A percentile compares a stretch with the other conserved stretches of the same genome.
phyloP scores from a whole-genome alignment of 2,797 vertebrate genomes.

The Mormyrus hasselquistii region DNA sequence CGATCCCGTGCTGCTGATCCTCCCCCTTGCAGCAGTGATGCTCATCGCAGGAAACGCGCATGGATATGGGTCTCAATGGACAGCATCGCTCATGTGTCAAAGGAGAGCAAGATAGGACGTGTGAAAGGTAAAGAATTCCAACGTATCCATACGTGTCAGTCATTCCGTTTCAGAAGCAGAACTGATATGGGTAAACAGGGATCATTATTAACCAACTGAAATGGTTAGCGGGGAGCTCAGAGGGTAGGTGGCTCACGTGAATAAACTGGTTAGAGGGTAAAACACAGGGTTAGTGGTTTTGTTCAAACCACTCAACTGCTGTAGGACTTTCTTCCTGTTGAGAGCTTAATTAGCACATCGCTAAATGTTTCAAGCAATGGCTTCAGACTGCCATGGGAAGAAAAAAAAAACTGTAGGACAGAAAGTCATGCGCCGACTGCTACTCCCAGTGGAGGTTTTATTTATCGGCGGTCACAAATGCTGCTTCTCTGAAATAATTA shows the following conservation, averaged over 20 bases:
- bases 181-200: not conserved
- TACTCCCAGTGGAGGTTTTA: not conserved
- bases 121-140: not conserved
- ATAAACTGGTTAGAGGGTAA: not conserved
- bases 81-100: not conserved
- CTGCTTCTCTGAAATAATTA: slow-evolving; percentile 1
- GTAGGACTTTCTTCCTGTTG: not conserved
- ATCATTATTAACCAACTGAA: not conserved
- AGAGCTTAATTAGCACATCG: not conserved
- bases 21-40: not conserved
- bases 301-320: not conserved
- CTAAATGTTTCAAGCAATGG: not conserved
- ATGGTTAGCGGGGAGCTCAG: not conserved
- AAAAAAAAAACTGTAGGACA: not conserved
- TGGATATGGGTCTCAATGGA: not conserved
- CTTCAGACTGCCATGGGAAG: not conserved
- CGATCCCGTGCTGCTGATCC: not conserved
- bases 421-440: not conserved
- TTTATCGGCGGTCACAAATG: not conserved
- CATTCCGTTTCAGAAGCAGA: not conserved
- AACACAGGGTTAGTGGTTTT: not conserved
- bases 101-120: not conserved
- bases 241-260: not conserved
- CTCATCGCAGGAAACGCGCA: not conserved
- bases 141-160: not conserved